Evolutionary conservation across 1,140 invertebrate species (phyloP).

Genomic region (Papilio glaucus): DNA sequence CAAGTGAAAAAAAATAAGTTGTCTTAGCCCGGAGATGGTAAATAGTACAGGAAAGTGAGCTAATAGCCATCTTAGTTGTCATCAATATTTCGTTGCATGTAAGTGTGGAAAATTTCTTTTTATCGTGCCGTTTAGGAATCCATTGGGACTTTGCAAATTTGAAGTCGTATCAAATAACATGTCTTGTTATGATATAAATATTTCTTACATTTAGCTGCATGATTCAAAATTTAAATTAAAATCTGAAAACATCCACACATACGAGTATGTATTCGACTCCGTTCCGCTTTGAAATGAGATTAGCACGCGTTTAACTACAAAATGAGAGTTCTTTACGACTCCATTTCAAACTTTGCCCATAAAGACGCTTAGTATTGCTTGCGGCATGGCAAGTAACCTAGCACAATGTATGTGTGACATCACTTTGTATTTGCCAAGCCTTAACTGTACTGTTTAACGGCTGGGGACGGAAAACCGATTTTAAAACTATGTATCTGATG

Average conservation of each 20-base stretch:
- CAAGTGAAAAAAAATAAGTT: no score
- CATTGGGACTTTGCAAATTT: no score
- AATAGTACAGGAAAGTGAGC: no score
- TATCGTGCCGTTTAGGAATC: no score
- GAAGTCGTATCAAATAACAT: no score
- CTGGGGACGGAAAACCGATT: neutral
- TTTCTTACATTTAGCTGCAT: no score
- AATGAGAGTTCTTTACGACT: conserved; percentile 11
- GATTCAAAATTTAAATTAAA: neutral
- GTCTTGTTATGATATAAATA: no score
- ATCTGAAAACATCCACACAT: neutral
- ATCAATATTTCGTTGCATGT: no score
- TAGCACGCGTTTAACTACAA: conserved; percentile 18
- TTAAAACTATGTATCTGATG: neutral
- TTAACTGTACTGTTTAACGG: neutral
- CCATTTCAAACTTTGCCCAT: conserved; percentile 18
- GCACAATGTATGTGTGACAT: neutral
- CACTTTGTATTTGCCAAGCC: neutral
- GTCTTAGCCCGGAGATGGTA: no score
- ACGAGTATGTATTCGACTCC: neutral
- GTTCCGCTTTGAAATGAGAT: conserved; percentile 20
- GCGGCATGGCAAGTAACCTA: neutral
- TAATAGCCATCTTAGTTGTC: no score
- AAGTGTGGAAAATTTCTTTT: no score
- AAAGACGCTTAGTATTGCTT: neutral